These are phyloP conservation scores for Serranochromis macrocephalus DNA, from an alignment of 2,113 vertebrate species.

Conservation along the genomic window DNA sequence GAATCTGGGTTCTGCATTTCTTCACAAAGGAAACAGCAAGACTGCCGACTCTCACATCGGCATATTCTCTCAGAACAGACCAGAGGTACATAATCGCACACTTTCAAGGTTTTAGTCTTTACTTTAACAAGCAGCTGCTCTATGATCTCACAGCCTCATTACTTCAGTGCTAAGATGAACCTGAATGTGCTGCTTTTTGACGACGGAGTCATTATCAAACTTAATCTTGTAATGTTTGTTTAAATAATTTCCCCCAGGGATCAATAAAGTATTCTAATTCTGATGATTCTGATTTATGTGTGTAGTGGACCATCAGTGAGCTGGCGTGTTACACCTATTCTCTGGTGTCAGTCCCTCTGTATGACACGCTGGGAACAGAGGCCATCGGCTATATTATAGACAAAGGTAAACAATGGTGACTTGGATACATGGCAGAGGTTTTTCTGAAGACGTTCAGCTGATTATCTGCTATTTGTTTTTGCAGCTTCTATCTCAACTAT, in stretches of 20 bases:
- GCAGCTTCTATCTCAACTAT: conserved; percentile 79
- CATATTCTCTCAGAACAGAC: conserved; percentile 90
- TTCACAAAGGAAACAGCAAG: conserved; percentile 80
- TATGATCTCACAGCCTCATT: background rate
- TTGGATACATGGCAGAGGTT: background rate
- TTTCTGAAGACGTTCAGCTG: background rate
- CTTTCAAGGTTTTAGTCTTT: background rate
- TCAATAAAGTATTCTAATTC: no score
- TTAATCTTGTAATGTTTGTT: background rate
- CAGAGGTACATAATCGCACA: conserved; percentile 74
- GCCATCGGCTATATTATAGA: conserved; percentile 83
- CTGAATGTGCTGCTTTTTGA: background rate
- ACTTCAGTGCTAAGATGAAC: background rate
- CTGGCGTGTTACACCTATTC: conserved; percentile 86
- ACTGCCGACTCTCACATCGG: conserved; percentile 73
- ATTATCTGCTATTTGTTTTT: background rate
- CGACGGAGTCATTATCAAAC: background rate
- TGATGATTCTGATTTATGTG: background rate
- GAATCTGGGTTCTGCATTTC: conserved; percentile 81
- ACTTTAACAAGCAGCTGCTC: background rate
- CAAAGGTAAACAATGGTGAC: conserved; percentile 71
- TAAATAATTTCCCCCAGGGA: no score
- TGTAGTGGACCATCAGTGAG: conserved; percentile 88
- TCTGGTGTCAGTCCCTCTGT: conserved; percentile 86
- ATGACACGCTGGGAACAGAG: conserved; percentile 85